Evolutionary conservation across 2,888 invertebrate genomes (phyloP).

Genomic region (Trilocha varians): DNA sequence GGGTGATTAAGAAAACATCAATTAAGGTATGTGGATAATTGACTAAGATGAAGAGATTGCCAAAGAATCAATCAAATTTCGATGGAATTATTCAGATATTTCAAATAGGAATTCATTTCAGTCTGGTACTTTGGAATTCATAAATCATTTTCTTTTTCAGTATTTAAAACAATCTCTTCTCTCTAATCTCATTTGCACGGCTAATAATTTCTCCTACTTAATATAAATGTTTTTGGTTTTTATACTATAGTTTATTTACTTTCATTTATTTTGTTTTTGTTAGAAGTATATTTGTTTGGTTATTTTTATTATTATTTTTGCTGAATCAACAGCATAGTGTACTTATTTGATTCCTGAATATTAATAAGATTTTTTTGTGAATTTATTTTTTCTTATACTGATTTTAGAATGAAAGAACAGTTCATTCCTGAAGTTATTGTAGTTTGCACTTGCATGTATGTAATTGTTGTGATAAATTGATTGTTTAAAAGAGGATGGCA

Average conservation of each 20-base stretch:
- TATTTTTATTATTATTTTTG: neutral
- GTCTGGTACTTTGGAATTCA: no score
- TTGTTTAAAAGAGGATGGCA: neutral
- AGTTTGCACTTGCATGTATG: no score
- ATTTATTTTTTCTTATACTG: neutral
- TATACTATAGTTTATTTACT: neutral
- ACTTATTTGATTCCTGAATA: neutral
- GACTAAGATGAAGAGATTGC: no score
- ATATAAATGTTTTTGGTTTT: neutral
- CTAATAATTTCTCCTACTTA: neutral
- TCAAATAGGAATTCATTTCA: no score
- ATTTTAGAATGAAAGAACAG: no score
- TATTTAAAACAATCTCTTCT: no score
- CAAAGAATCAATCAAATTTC: no score
- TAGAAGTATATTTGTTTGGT: neutral
- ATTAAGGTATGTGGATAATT: conserved; percentile 42
- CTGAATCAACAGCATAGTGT: neutral
- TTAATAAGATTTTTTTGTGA: neutral
- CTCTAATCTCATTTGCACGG: no score
- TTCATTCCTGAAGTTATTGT: no score
- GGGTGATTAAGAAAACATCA: conserved; percentile 71
- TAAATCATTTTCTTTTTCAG: no score
- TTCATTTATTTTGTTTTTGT: neutral
- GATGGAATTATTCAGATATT: no score
- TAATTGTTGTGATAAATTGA: no score